Evolutionary conservation across 2,888 invertebrate species (phyloP).

Genomic region (Drosophila heteroneura): DNA sequence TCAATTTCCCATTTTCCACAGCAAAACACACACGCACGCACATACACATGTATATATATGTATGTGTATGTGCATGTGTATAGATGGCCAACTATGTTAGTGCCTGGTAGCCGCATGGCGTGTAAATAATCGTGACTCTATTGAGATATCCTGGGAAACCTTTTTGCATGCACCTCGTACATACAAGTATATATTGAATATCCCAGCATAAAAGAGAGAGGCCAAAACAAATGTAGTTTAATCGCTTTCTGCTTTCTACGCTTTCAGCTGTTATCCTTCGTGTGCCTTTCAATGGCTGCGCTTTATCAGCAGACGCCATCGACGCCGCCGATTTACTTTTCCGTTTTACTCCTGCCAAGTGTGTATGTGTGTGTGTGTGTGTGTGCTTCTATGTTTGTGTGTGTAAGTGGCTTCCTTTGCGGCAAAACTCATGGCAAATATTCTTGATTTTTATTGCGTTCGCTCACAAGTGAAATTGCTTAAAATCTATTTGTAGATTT

Average conservation of each 20-base stretch:
- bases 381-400: conserved; percentile 16
- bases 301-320: conserved; percentile 78
- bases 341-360: conserved; percentile 40
- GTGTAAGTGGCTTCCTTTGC: conserved; percentile 52
- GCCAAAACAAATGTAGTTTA: conserved; percentile 78
- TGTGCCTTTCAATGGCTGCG: conserved; percentile 72
- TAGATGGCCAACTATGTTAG: conserved; percentile 29
- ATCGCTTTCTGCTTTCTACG: conserved; percentile 72
- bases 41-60: background rate
- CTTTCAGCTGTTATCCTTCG: conserved; percentile 52
- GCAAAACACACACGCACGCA: conserved; percentile 34
- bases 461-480: conserved; percentile 82
- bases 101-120: conserved; percentile 37
- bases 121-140: conserved; percentile 66
- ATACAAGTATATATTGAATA: conserved; percentile 27
- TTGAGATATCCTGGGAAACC: conserved; percentile 57
- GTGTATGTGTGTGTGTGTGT: conserved; percentile 3
- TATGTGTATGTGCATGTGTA: background rate
- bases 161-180: conserved; percentile 57
- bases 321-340: conserved; percentile 72
- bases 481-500: conserved; percentile 78
- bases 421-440: conserved; percentile 83
- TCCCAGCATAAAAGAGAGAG: conserved; percentile 31
- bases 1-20: conserved; percentile 77
- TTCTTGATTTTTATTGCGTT: conserved; percentile 84